Evolutionary conservation across 2,113 vertebrate genomes (phyloP), one percentile per base, ranked within the genome.

Genomic region (Platycercus adscitus): DNA sequence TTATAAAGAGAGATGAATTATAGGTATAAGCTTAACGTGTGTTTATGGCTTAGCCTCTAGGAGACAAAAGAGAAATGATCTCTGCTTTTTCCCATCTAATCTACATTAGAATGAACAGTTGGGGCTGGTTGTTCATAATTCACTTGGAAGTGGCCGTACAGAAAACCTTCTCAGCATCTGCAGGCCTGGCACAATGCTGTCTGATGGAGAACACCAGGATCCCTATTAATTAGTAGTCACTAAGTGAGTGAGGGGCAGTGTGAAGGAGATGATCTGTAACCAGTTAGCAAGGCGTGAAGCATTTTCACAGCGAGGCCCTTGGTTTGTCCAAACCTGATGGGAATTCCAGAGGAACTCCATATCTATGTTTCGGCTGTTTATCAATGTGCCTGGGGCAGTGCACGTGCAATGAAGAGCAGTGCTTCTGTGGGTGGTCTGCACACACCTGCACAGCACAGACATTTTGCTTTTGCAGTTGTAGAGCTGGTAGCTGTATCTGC

Each of bases 1-100:
- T 89, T 79, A 76, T 76, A 90, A 94, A 92, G 78, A 81, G 56
- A 94, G 65, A 95, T 63, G 71, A 92, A 90, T 93, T 81, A 82
- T 50, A 93, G 64, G 49, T 80, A 46, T 80, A 20, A 0, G 0
- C 46, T 72, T 72, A 69, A 52, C n/a, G 41, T 81, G 31, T 83
- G 80, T 86, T 94, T 96, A 93, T 77, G 63, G 76, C 47, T 91
- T 69, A 82, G 68, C 28, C 64, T 80, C 58, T 65, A 37, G 49
- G 81, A 91, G 47, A 73, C 41, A 87, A 85, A 81, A 91, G 44
- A 88, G 80, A 88, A 91, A 89, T 8, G 4, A 21, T 56, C 29
- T 86, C 43, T 82, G 69, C 4, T 73, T 78, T 95, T 93, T 84
- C 78, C 39, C 75, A 46, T 64, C 44, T 66, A 37, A 56, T 41